A percentile compares a stretch with the other conserved stretches of the same genome.
phyloP scores from a whole-genome alignment of 2,113 vertebrate species.

The Hypomesus transpacificus region DNA sequence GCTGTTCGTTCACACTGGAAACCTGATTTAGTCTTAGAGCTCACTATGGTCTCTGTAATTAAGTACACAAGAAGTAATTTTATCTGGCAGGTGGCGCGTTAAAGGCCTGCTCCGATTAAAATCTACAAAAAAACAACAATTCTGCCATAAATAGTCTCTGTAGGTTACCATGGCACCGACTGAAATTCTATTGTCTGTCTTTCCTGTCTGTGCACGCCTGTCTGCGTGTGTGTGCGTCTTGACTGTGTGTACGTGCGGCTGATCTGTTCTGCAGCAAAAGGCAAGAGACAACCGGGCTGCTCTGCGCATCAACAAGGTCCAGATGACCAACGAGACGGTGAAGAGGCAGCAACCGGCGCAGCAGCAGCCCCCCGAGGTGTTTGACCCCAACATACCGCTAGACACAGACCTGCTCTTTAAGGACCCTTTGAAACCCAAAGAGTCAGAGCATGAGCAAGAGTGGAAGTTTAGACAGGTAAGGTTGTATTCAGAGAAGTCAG shows the following conservation, averaged over 20 bases:
- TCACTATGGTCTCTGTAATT: constrained; percentile 42
- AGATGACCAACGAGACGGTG: constrained; percentile 95
- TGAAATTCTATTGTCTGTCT: constrained; percentile 4
- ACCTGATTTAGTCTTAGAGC: constrained; percentile 28
- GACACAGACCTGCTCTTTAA: constrained; percentile 93
- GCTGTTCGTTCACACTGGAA: constrained; percentile 51
- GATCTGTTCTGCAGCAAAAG: constrained; percentile 86
- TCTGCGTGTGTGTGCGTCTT: neutral
- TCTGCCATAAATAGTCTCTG: neutral
- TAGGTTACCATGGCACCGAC: neutral
- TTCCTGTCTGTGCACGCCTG: neutral
- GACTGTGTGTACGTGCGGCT: constrained; percentile 31
- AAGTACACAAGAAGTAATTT: constrained; percentile 43
- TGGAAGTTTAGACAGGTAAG: constrained; percentile 99
- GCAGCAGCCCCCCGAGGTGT: constrained; percentile 87
- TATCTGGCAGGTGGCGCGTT: constrained; percentile 30
- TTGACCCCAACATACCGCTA: constrained; percentile 84
- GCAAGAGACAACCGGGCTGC: constrained; percentile 97
- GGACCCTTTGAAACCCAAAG: constrained; percentile 95
- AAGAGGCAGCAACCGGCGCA: constrained; percentile 84
- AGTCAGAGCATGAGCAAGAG: constrained; percentile 97
- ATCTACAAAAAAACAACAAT: constrained; percentile 6
- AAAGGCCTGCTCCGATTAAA: constrained; percentile 24
- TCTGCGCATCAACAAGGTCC: constrained; percentile 97
- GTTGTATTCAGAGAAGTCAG: constrained; percentile 71